Evolutionary conservation across 2,113 vertebrate species (phyloP).

Genomic region (Synchiropus splendidus): DNA sequence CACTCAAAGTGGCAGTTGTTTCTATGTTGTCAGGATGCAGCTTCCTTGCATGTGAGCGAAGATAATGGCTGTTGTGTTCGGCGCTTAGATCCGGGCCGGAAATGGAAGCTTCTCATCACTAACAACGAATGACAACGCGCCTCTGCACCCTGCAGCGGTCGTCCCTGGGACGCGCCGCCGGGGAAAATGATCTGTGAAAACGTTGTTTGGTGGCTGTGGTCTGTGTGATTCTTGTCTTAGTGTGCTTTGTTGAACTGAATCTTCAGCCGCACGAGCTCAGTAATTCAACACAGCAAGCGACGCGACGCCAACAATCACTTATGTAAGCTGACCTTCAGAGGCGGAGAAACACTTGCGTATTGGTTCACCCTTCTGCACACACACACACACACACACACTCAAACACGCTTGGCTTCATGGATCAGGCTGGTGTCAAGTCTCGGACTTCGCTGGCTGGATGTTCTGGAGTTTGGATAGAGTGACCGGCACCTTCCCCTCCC

Average conservation of each 20-base stretch:
- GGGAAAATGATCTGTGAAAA: slow-evolving; percentile 4
- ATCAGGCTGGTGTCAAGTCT: slow-evolving; percentile 68
- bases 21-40: no score
- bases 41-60: slow-evolving; percentile 1
- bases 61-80: slow-evolving; percentile 17
- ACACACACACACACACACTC: slow-evolving; percentile 10
- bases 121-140: slow-evolving; percentile 11
- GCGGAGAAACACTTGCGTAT: slow-evolving; percentile 7
- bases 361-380: slow-evolving; percentile 13
- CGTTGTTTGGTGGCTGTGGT: slow-evolving; percentile 16
- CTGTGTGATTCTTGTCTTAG: slow-evolving; percentile 16
- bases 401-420: slow-evolving; percentile 18
- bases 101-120: not conserved
- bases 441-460: slow-evolving; percentile 77
- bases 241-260: slow-evolving; percentile 9
- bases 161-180: slow-evolving; percentile 1
- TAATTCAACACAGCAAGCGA: slow-evolving; percentile 10
- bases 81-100: slow-evolving; percentile 16
- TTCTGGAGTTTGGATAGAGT: slow-evolving; percentile 92
- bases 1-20: no score
- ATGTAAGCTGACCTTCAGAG: slow-evolving; percentile 50
- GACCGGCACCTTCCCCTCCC: slow-evolving; percentile 86
- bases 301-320: slow-evolving; percentile 15
- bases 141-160: not conserved
- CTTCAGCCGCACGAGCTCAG: slow-evolving; percentile 1